Conservation (phyloP, 1,140 invertebrate genomes). For the Drosophila eugracilis region DNA sequence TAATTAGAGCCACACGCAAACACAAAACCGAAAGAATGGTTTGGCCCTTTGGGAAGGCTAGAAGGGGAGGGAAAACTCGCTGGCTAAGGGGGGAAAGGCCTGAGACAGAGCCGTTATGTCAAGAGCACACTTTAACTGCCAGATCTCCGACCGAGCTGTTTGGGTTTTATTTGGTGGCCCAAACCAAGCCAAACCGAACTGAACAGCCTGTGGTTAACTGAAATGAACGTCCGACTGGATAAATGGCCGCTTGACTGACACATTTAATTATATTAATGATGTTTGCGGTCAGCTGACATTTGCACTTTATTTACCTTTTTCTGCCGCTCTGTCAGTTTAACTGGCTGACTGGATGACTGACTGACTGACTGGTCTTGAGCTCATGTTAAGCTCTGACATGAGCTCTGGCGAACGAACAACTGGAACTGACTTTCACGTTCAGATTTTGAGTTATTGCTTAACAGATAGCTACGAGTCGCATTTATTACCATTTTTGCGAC, state of each 20-base stretch:
- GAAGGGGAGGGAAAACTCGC: constrained; percentile 14
- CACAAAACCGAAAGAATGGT: constrained; percentile 60
- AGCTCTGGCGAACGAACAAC: constrained; percentile 10
- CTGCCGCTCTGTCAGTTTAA: constrained; percentile 58
- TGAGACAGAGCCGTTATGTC: constrained; percentile 61
- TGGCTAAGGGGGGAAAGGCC: constrained; percentile 31
- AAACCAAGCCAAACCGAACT: constrained; percentile 2
- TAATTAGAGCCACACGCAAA: constrained; percentile 83
- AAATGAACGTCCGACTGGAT: constrained; percentile 77
- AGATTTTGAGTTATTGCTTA: constrained; percentile 66
- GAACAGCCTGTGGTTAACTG: constrained; percentile 68
- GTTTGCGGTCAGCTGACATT: constrained; percentile 84
- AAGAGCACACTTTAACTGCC: constrained; percentile 75
- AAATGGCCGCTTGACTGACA: constrained; percentile 83
- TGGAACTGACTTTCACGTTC: constrained; percentile 35
- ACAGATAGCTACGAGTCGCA: constrained; percentile 50
- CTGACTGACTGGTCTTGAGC: constrained; percentile 42
- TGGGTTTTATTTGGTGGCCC: constrained; percentile 33
- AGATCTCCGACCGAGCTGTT: constrained; percentile 40
- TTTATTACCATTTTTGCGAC: constrained; percentile 61
- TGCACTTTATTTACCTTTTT: constrained; percentile 79
- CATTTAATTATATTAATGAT: constrained; percentile 85
- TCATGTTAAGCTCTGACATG: constrained; percentile 38
- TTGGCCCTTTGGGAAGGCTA: constrained; percentile 17
- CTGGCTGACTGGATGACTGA: not conserved